Evolutionary conservation across 2,888 invertebrate genomes (phyloP), one percentile per base, ranked within the genome.

Genomic region (Microctonus hyperodae): DNA sequence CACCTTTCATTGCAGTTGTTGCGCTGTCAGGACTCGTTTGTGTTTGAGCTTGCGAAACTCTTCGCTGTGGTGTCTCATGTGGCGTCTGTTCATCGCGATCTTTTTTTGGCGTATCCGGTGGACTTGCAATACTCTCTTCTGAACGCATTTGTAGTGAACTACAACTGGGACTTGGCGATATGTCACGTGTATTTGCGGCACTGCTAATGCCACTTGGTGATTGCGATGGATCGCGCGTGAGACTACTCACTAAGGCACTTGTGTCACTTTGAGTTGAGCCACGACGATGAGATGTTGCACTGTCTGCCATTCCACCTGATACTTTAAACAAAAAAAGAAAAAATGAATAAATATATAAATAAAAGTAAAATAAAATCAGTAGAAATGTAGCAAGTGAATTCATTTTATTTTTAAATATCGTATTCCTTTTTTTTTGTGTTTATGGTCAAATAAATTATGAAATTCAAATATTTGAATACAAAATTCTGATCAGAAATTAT

Each of bases 191-290:
- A 80, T 87, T 79, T 77, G 82, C 82, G 65, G 81, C 82, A 64
- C 79, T 83, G 67, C 77, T 86, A 50, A 85, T 80, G 70, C 86
- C 87, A 74, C 87, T 87, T 9, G 87, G 87, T 2, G 88, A 88
- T 73, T 88, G 88, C 35, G 88, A 88, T 61, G 88, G 84, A 81
- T 90, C 90, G 73, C 88, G 85, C 0, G 89, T 88, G 44, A 90
- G 80, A 71, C 89, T 89, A 79, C 88, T 88, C 28, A 89, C 87
- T 72, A 89, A 80, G 62, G 88, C 88, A 74, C 89, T 89, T 20
- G 89, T 89, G 74, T 90, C 90, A 55, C 89, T 89, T 74, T 86
- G 84, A 16, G 87, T 87, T 11, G 88, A 88, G 53, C 88, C 87
- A 57, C 88, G 83, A 63, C 87, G 81, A 62, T 84, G 84, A n/a